phyloP scores from a whole-genome alignment of 2,888 invertebrate species.

The Pedicia rivosa region DNA sequence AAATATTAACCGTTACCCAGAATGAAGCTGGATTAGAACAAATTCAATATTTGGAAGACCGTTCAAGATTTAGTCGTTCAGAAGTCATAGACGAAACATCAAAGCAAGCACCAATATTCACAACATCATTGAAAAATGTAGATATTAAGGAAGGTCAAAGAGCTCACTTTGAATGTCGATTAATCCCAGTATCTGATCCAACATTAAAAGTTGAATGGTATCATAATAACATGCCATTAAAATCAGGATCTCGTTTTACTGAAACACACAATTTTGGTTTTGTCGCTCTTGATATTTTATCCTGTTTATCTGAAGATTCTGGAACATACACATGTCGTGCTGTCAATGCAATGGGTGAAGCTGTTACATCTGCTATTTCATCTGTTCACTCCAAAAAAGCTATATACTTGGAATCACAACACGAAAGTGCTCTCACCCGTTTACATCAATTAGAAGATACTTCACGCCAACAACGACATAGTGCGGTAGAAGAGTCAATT shows the following conservation, averaged over 20 bases:
- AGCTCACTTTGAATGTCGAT: slow-evolving; percentile 84
- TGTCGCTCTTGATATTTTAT: slow-evolving; percentile 90
- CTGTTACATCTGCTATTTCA: slow-evolving; percentile 79
- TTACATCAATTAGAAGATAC: slow-evolving; percentile 69
- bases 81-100: slow-evolving; percentile 69
- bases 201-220: slow-evolving; percentile 94
- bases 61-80: slow-evolving; percentile 55
- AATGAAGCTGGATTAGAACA: slow-evolving; percentile 79
- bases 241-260: slow-evolving; percentile 87
- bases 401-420: slow-evolving; percentile 74
- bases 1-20: slow-evolving; percentile 70
- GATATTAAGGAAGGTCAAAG: slow-evolving; percentile 89
- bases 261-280: slow-evolving; percentile 96
- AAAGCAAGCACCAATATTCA: slow-evolving; percentile 84
- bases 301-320: slow-evolving; percentile 89
- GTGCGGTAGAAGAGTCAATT: slow-evolving; percentile 58
- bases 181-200: slow-evolving; percentile 87
- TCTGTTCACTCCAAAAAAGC: slow-evolving; percentile 70
- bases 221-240: slow-evolving; percentile 76
- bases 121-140: slow-evolving; percentile 78
- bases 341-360: slow-evolving; percentile 80
- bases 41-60: slow-evolving; percentile 78
- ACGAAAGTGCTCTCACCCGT: slow-evolving; percentile 68
- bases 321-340: slow-evolving; percentile 93
- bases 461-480: slow-evolving; percentile 55